Base-by-base conservation (phyloP, 1,140 invertebrate genomes). In the Apis mellifera region DNA sequence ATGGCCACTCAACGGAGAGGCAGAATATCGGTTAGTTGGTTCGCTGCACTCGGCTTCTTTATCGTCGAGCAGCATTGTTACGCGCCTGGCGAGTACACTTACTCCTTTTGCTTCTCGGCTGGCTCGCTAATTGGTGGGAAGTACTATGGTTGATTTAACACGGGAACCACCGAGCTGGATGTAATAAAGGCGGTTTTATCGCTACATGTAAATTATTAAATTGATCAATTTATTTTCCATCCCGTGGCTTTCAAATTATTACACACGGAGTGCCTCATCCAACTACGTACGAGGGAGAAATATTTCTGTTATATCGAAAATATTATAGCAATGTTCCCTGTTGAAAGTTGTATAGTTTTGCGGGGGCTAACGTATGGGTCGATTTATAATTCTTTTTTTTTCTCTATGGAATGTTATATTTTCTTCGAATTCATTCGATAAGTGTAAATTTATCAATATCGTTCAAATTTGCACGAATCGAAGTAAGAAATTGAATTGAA, bases 21-120 rank as follows among this genome's bases (percentile, higher is more conserved):
- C 84, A 79, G 75, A 75, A 72, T 79, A 81, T 79, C 50, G 65
- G 65, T 84, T 78, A 42, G 64, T 57, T 21, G 21, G 55, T n/a
- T 60, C 42, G 42, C 48, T 52, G 73, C 60, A 52, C 17, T 60
- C 59, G 15, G 21, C 54, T 60, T 52, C 26, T 23, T 54, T 26
- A 21, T n/a, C 13, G 54, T 26, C 23, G 7, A 73, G 55, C 32
- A 73, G 55, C 32, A 59, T 73, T 59, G 55, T 73, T 73, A 42
- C 21, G 0, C 3, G 54, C 11, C 32, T 32, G 32, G 32, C 32
- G 7, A 7, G 4, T 42, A 42, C 32, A 42, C 32, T 9, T 42
- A 32, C 55, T 48, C 48, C 32, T 73, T n/a, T n/a, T 57, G 13
- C 21, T 73, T 32, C 54, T 17, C 21, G 26, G 12, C n/a, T 42